Percentiles rank a stretch among this genome's conserved stretches.
Conservation (phyloP, 2,113 vertebrate genomes). For the Acanthisitta chloris region DNA sequence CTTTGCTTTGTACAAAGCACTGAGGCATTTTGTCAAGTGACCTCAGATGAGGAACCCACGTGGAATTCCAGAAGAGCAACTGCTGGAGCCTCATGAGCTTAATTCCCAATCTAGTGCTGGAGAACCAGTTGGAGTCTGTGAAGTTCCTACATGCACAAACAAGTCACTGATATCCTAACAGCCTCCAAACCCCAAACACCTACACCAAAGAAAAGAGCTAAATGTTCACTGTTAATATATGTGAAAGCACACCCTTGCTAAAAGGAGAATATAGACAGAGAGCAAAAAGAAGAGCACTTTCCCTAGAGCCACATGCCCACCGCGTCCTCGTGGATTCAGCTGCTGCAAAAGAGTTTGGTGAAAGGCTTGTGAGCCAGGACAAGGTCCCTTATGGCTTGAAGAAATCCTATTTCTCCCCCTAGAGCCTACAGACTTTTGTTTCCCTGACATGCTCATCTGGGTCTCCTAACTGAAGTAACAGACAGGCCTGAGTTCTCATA, state of each 20-base stretch:
- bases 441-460: background rate
- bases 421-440: background rate
- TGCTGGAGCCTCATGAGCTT: background rate
- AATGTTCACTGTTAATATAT: background rate
- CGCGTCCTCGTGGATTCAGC: background rate
- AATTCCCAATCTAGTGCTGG: background rate
- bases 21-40: background rate
- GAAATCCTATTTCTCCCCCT: background rate
- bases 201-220: background rate
- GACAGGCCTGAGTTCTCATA: background rate
- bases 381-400: background rate
- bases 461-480: background rate
- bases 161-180: background rate
- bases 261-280: background rate
- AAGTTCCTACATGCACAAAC: background rate
- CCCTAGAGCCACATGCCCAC: background rate
- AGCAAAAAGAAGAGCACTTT: background rate
- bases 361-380: background rate
- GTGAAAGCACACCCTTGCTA: background rate
- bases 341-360: background rate
- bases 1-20: background rate
- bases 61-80: background rate
- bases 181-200: background rate
- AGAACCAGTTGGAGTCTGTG: background rate
- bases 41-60: background rate